Evolutionary conservation across 2,888 invertebrate genomes (phyloP).

Genomic region (Drosophila quinaria): DNA sequence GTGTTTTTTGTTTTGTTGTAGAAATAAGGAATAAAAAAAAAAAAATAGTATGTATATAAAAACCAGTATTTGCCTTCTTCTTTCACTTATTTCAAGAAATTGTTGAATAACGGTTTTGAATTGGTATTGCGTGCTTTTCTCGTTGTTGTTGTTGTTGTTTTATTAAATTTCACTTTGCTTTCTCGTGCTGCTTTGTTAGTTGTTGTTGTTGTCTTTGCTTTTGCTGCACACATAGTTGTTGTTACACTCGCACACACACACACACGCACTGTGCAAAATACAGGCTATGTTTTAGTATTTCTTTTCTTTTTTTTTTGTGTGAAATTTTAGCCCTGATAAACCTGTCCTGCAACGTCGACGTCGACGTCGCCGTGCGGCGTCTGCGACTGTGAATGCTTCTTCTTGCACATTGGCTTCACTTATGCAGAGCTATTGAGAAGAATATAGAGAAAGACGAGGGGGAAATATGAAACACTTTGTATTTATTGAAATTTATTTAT

Average conservation of each 20-base stretch:
- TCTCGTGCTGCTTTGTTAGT: slow-evolving; percentile 57
- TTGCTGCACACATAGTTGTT: slow-evolving; percentile 56
- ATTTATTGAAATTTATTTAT: slow-evolving; percentile 33
- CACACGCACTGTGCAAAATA: slow-evolving; percentile 35
- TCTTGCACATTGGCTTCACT: slow-evolving; percentile 45
- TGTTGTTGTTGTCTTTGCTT: slow-evolving; percentile 40
- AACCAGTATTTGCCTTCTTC: slow-evolving; percentile 78
- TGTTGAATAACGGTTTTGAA: slow-evolving; percentile 76
- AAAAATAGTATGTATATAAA: slow-evolving; percentile 50
- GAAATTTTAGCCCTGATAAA: slow-evolving; percentile 63
- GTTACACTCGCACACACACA: slow-evolving; percentile 47
- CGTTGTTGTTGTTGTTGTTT: slow-evolving; percentile 54
- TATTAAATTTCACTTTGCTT: slow-evolving; percentile 79
- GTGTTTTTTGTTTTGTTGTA: no score
- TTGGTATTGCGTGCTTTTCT: slow-evolving; percentile 59
- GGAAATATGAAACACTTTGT: slow-evolving; percentile 13
- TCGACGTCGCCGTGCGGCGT: slow-evolving; percentile 24
- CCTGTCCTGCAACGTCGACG: slow-evolving; percentile 63
- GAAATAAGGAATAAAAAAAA: no score
- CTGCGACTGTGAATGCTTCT: slow-evolving; percentile 23
- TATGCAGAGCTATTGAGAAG: slow-evolving; percentile 24
- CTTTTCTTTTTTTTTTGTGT: slow-evolving; percentile 36
- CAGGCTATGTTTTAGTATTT: slow-evolving; percentile 28
- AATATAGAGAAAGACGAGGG: background rate
- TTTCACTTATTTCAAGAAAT: slow-evolving; percentile 76